Conservation (phyloP, 2,797 vertebrate species). For the Rhinogobio ventralis region DNA sequence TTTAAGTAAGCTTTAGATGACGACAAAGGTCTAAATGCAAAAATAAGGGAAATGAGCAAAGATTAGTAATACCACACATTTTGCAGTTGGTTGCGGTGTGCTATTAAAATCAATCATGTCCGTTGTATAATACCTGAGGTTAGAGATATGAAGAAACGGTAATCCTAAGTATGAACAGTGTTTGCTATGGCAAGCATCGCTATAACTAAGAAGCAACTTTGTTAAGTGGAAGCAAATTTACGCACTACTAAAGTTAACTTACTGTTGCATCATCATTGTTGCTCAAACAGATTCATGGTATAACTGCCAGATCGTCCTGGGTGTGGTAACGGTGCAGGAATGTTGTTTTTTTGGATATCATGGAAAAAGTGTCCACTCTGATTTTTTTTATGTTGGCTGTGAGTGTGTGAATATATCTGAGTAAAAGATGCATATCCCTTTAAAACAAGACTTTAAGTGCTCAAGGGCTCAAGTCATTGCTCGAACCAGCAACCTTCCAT, state of each 20-base stretch:
- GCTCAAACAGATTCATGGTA: background rate
- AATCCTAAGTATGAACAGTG: background rate
- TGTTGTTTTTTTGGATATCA: conserved; percentile 18
- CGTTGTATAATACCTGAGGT: background rate
- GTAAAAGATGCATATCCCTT: background rate
- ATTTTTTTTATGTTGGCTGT: conserved; percentile 10
- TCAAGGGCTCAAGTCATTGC: background rate
- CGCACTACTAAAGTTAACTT: background rate
- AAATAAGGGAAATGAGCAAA: background rate
- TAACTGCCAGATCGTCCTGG: background rate
- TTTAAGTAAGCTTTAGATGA: background rate
- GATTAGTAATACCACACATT: background rate
- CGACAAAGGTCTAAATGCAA: background rate
- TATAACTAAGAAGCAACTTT: background rate
- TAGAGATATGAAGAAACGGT: background rate
- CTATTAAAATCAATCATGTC: background rate
- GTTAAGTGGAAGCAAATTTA: background rate
- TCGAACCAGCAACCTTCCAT: background rate
- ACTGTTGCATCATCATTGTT: background rate
- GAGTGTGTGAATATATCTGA: conserved; percentile 32
- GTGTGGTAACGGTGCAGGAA: background rate
- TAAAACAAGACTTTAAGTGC: background rate
- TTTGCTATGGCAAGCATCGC: background rate
- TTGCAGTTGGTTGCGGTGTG: background rate
- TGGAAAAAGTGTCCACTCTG: background rate